Conservation (phyloP, 2,797 vertebrate genomes). For the Acipenser oxyrinchus region DNA sequence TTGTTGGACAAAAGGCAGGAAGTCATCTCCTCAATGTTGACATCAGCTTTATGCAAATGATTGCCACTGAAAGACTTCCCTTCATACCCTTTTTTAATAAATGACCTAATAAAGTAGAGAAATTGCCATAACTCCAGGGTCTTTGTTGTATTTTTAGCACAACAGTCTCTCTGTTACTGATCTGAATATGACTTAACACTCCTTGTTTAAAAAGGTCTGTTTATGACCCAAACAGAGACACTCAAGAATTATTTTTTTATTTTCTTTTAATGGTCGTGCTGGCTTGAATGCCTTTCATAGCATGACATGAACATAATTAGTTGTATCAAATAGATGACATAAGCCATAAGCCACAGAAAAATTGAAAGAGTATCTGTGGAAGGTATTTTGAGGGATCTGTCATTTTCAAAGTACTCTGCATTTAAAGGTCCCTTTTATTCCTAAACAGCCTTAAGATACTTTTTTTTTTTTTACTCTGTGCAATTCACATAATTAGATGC, state of each 20-base stretch:
- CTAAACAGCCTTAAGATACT: constrained; percentile 94
- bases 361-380: constrained; percentile 68
- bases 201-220: constrained; percentile 69
- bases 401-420: constrained; percentile 90
- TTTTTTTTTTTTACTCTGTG: constrained; percentile 69
- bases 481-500: constrained; percentile 95
- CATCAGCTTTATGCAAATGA: constrained; percentile 79
- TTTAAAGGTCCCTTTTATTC: constrained; percentile 95
- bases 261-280: constrained; percentile 28
- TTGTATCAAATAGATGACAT: constrained; percentile 74
- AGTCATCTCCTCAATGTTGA: constrained; percentile 72
- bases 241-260: constrained; percentile 51
- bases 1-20: constrained; percentile 76
- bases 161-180: constrained; percentile 73
- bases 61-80: constrained; percentile 68
- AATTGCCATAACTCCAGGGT: constrained; percentile 69
- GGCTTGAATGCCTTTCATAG: constrained; percentile 75
- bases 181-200: constrained; percentile 72
- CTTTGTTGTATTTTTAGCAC: constrained; percentile 80
- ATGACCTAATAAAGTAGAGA: constrained; percentile 76
- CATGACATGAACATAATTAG: constrained; percentile 83
- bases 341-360: constrained; percentile 67
- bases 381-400: constrained; percentile 92
- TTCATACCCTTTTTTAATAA: constrained; percentile 61
- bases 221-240: constrained; percentile 67